Evolutionary conservation across 2,113 vertebrate genomes (phyloP).

Genomic region (Cyprinodon variegatus): DNA sequence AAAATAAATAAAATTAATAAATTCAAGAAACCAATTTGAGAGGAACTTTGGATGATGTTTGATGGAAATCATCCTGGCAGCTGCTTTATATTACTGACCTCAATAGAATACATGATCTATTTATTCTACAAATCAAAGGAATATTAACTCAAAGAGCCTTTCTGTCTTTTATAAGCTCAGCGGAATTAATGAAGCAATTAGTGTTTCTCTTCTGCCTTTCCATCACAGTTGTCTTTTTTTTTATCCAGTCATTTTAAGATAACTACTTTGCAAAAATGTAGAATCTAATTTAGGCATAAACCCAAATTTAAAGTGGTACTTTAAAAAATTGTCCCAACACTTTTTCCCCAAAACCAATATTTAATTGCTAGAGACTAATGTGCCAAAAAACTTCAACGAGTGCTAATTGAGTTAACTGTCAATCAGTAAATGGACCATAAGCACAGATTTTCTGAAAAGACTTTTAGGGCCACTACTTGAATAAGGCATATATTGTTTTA

Average conservation of each 20-base stretch:
- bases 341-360: not conserved
- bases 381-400: not conserved
- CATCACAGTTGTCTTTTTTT: not conserved
- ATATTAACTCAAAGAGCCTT: conserved; percentile 6
- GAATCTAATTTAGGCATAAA: conserved; percentile 5
- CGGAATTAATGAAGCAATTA: conserved; percentile 1
- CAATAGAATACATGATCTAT: not conserved
- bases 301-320: not conserved
- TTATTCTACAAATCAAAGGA: conserved; percentile 8
- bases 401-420: not conserved
- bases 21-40: not conserved
- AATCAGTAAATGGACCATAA: not conserved
- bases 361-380: conserved; percentile 3
- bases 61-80: conserved; percentile 7
- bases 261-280: not conserved
- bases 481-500: not conserved
- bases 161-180: not conserved
- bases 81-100: not conserved
- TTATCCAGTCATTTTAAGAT: not conserved
- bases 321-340: not conserved
- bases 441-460: not conserved
- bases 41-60: not conserved
- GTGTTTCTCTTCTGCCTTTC: conserved; percentile 4
- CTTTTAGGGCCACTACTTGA: not conserved
- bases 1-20: not conserved